These are phyloP conservation scores for Anguilla anguilla DNA, from an alignment of 2,797 vertebrate genomes.

Conservation along the genomic window DNA sequence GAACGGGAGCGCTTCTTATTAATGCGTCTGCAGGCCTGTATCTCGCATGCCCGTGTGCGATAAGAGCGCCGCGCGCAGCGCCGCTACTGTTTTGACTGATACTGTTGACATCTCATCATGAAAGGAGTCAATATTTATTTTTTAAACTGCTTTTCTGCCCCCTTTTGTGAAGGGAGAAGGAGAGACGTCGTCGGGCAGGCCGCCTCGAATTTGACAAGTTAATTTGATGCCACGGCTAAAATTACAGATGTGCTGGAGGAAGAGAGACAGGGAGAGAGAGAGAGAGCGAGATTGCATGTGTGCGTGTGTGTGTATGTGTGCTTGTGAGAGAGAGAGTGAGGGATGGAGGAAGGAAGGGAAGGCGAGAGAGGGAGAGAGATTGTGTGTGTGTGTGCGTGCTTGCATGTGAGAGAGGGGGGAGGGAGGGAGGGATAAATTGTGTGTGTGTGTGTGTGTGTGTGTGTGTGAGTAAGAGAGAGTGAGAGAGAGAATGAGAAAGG, in stretches of 20 bases:
- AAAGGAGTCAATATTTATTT: constrained; percentile 6
- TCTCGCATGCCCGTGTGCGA: neutral
- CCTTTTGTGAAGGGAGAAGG: constrained; percentile 24
- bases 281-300: neutral
- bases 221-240: constrained; percentile 70
- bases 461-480: constrained; percentile 38
- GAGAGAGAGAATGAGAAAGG: neutral
- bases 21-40: neutral
- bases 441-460: neutral
- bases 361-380: neutral
- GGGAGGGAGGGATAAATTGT: neutral
- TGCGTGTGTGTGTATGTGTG: neutral
- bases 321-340: neutral
- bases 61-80: neutral
- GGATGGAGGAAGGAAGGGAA: constrained; percentile 19
- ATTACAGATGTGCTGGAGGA: constrained; percentile 56
- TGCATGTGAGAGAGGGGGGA: neutral
- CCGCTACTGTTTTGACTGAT: neutral
- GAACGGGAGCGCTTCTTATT: neutral
- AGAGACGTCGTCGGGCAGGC: constrained; percentile 30
- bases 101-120: constrained; percentile 1
- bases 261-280: neutral
- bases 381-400: neutral
- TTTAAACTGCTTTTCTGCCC: neutral
- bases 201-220: constrained; percentile 69